Percentiles rank a stretch among this genome's conserved stretches.
phyloP scores from a whole-genome alignment of 2,888 invertebrate genomes.

The Silvanus unidentatus region DNA sequence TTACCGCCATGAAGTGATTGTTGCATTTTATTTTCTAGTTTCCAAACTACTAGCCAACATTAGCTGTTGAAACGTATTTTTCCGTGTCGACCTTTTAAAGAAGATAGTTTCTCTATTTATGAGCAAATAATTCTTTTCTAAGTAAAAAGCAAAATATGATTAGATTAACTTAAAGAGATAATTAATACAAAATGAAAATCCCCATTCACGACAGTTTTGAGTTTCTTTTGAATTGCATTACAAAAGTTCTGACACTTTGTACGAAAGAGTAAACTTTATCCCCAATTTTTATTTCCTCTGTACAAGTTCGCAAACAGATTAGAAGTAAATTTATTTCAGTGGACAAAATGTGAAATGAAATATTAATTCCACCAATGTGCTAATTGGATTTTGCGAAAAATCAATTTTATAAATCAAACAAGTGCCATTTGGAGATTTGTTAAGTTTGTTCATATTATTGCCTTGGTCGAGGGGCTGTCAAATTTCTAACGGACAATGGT shows the following conservation, averaged over 20 bases:
- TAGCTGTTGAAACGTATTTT: no score
- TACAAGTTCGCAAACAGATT: conserved; percentile 22
- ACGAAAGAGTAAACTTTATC: conserved; percentile 26
- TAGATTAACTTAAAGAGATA: conserved; percentile 27
- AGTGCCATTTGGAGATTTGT: not conserved
- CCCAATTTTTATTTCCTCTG: conserved; percentile 27
- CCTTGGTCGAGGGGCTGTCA: conserved; percentile 11
- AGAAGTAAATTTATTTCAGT: conserved; percentile 28
- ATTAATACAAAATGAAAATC: conserved; percentile 35
- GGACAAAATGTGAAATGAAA: conserved; percentile 10
- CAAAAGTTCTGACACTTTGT: conserved; percentile 35
- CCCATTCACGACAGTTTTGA: conserved; percentile 26
- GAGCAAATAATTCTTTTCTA: no score
- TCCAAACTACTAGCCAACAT: no score
- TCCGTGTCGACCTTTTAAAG: no score
- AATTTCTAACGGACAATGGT: conserved; percentile 31
- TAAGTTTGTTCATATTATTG: conserved; percentile 1
- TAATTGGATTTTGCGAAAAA: no score
- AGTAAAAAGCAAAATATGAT: conserved; percentile 11
- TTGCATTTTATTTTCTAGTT: no score
- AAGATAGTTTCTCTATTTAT: no score
- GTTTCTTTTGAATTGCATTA: conserved; percentile 30
- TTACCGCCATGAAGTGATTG: no score
- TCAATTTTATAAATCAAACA: no score
- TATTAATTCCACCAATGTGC: no score